These are phyloP conservation scores for Gallinago solitaria DNA, from an alignment of 2,797 vertebrate genomes.

Conservation along the genomic window DNA sequence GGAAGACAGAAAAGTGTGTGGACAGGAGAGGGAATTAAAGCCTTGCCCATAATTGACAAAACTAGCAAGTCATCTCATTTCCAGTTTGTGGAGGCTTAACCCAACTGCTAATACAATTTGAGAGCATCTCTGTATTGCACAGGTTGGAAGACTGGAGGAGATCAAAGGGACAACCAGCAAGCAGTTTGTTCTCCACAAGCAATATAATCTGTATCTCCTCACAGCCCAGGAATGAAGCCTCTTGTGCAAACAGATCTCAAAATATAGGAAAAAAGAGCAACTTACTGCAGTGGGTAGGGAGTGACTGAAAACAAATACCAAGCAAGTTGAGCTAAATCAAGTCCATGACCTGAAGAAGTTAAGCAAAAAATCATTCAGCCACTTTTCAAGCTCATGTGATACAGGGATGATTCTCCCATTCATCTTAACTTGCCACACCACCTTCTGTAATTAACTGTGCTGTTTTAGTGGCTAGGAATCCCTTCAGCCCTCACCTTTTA, in stretches of 20 bases:
- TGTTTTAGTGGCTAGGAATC: not conserved
- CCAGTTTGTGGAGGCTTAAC: not conserved
- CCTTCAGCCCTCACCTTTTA: not conserved
- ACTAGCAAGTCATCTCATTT: not conserved
- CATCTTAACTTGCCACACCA: not conserved
- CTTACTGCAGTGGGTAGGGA: not conserved
- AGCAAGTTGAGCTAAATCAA: not conserved
- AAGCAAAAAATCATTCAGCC: not conserved
- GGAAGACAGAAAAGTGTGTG: not conserved
- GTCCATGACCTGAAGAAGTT: not conserved
- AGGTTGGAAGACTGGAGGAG: not conserved
- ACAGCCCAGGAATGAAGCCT: not conserved
- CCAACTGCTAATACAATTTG: fast-evolving
- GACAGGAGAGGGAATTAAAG: not conserved
- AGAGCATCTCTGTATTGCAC: not conserved
- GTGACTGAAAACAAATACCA: not conserved
- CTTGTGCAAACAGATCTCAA: not conserved
- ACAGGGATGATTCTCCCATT: not conserved
- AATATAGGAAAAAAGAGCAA: not conserved
- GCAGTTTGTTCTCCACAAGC: not conserved
- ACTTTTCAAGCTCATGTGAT: not conserved
- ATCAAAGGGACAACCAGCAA: not conserved
- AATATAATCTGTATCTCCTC: not conserved
- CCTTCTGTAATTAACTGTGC: not conserved
- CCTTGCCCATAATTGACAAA: not conserved